phyloP scores from a whole-genome alignment of 2,888 invertebrate genomes.

The Julus scandinavius region DNA sequence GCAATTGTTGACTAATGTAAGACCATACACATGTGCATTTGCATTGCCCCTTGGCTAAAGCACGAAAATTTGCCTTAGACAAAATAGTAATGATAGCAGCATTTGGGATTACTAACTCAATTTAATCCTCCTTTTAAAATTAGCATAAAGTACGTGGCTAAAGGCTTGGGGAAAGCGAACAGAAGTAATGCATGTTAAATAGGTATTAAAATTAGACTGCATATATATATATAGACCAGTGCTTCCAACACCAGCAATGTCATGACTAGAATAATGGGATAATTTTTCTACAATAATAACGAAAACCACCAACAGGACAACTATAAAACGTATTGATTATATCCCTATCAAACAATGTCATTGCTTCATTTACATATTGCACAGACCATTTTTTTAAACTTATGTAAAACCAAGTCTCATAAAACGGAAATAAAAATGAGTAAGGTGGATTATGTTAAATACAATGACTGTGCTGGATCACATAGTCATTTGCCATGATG shows the following conservation, averaged over 20 bases:
- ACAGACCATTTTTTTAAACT: too few relatives aligned
- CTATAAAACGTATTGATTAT: too few relatives aligned
- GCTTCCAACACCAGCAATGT: not conserved
- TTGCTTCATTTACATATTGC: too few relatives aligned
- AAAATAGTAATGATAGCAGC: not conserved
- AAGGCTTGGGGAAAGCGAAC: not conserved
- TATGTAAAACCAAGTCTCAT: not conserved
- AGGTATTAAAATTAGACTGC: not conserved
- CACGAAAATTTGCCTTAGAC: not conserved
- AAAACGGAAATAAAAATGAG: not conserved
- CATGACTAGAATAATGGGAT: too few relatives aligned
- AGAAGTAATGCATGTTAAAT: not conserved
- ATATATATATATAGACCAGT: not conserved
- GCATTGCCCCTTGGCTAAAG: not conserved
- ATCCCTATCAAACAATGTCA: too few relatives aligned
- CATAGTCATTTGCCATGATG: not conserved
- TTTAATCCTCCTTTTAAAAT: constrained; percentile 32
- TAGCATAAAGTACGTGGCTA: not conserved
- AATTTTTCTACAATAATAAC: too few relatives aligned
- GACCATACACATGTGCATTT: not conserved
- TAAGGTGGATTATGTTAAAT: not conserved
- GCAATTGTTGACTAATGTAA: not conserved
- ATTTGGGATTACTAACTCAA: not conserved
- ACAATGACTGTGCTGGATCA: not conserved
- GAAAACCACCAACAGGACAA: not conserved